These are phyloP conservation scores for Lates calcarifer DNA, from an alignment of 2,113 vertebrate genomes.

Conservation along the genomic window DNA sequence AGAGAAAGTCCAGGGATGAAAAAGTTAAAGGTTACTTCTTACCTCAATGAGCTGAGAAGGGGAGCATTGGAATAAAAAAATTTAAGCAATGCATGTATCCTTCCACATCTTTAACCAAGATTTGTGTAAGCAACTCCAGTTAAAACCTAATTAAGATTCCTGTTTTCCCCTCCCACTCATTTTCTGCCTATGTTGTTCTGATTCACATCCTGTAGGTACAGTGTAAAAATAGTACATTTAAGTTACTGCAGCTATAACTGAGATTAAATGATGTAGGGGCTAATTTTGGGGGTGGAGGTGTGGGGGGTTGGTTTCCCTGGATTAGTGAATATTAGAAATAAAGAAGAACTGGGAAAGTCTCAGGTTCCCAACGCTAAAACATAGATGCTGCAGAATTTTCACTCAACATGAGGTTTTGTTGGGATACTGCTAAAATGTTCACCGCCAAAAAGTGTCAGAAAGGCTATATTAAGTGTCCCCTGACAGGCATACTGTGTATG, in stretches of 20 bases:
- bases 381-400: neutral
- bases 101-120: neutral
- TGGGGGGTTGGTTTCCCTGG: neutral
- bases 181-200: conserved; percentile 35
- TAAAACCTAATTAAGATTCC: conserved; percentile 61
- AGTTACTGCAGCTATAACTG: neutral
- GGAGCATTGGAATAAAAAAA: neutral
- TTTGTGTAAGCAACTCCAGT: conserved; percentile 35
- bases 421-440: neutral
- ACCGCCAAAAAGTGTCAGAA: neutral
- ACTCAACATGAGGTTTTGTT: neutral
- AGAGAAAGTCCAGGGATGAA: neutral
- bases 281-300: neutral
- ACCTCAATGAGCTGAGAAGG: neutral
- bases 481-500: neutral
- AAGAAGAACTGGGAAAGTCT: neutral
- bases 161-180: conserved; percentile 46
- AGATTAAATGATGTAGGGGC: neutral
- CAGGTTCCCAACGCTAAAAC: neutral
- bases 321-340: neutral
- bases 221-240: conserved; percentile 29
- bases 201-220: conserved; percentile 29
- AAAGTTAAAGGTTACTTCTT: conserved; percentile 48
- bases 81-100: neutral
- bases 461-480: neutral